A percentile compares a stretch with the other conserved stretches of the same genome.
phyloP scores from a whole-genome alignment of 2,797 vertebrate species.

The Halcyon badia region DNA sequence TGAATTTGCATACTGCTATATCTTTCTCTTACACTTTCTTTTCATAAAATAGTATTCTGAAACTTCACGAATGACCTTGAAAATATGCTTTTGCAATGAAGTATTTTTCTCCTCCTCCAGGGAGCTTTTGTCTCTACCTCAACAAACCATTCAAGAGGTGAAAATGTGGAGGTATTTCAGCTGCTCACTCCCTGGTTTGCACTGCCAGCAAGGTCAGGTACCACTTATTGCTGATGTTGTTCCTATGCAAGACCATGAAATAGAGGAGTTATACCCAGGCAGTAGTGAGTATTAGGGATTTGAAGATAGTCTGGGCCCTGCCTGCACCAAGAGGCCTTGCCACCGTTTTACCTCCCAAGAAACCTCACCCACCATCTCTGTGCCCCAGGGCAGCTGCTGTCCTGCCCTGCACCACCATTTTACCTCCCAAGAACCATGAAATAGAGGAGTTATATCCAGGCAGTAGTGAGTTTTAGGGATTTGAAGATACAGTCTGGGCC shows the following conservation, averaged over 20 bases:
- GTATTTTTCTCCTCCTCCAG: neutral
- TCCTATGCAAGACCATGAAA: neutral
- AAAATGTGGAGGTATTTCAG: neutral
- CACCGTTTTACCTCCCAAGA: accelerated
- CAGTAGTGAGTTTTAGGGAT: neutral
- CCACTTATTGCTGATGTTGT: neutral
- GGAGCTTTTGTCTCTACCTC: neutral
- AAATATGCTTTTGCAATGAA: neutral
- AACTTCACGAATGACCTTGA: neutral
- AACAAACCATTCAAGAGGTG: neutral
- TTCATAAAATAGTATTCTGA: neutral
- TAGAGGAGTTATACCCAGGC: neutral
- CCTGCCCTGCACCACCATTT: neutral
- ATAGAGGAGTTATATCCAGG: neutral
- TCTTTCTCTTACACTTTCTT: neutral
- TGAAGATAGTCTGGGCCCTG: neutral
- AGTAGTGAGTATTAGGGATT: neutral
- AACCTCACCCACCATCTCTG: accelerated
- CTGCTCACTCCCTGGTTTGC: neutral
- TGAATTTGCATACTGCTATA: neutral
- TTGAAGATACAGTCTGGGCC: neutral
- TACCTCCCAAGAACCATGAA: neutral
- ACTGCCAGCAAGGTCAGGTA: neutral
- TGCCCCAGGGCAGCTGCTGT: neutral
- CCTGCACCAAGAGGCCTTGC: neutral